Base-by-base conservation (phyloP, 2,888 invertebrate genomes). In the Tricholauxania praeusta region DNA sequence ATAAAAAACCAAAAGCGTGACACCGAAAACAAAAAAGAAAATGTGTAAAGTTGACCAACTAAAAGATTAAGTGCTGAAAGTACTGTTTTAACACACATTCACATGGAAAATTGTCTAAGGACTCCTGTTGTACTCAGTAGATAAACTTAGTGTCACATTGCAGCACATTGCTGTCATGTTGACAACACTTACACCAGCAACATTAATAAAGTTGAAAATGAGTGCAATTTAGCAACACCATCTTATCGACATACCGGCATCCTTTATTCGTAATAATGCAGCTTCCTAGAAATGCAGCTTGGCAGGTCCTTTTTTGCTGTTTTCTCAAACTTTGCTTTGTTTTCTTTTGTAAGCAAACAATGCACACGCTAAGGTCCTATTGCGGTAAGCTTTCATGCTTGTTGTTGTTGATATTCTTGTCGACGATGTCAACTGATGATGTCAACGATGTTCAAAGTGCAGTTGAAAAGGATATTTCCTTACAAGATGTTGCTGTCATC, bases 371-470 rank as follows among this genome's bases (percentile, higher is more conserved):
- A 14, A 28, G 57, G 57, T 57, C 57, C 57, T 17, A 28, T 28
- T 57, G 57, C 57, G 57, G 57, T 63, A 63, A 39, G 48, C 48
- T 63, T 63, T 39, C 12, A 39, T 62, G 47, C 47, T 63, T 62
- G 48, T 17, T n/a, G 12, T 62, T 39, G 15, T 1, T 62, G 15
- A 12, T 47, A 10, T 17, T 63, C 17, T n/a, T 47, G 17, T 14
- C 19, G 17, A 32, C 48, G 47, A 39, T 47, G 47, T 47, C 47
- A 17, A 47, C 47, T 12, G 48, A 63, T 63, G 48, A 63, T 63
- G 63, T 63, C 63, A 47, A 63, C 48, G 47, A 63, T 63, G 63
- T 48, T 63, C 48, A 39, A 47, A 39, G n/a, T 63, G 47, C 63
- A 48, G 47, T 47, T 48, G 12, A 32, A 63, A 47, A 63, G n/a